A percentile compares a stretch with the other conserved stretches of the same genome.
These are phyloP conservation scores for Elmis aenea DNA, from an alignment of 2,888 invertebrate species.

Conservation along the genomic window DNA sequence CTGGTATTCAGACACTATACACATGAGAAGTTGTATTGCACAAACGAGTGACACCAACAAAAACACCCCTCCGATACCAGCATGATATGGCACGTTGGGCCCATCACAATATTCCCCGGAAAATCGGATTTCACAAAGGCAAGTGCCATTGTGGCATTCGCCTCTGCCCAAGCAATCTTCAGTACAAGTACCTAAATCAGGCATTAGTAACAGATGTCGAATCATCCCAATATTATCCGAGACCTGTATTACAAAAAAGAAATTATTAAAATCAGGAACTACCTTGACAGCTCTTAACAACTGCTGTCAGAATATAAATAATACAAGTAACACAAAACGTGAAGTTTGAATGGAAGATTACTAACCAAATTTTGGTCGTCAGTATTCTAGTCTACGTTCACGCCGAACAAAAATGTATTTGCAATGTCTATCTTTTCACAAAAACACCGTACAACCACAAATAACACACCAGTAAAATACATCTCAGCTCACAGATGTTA, in stretches of 20 bases:
- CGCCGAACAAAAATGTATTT: too few species aligned
- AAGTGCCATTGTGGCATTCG: conserved; percentile 87
- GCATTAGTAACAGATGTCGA: conserved; percentile 44
- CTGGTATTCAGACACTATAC: conserved; percentile 76
- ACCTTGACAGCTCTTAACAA: too few species aligned
- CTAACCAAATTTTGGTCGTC: too few species aligned
- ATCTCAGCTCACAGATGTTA: too few species aligned
- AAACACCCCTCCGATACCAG: conserved; percentile 69
- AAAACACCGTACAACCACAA: too few species aligned
- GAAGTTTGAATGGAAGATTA: too few species aligned
- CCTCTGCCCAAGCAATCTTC: conserved; percentile 84
- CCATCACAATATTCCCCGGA: conserved; percentile 78
- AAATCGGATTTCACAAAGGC: conserved; percentile 84
- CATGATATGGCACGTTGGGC: conserved; percentile 77
- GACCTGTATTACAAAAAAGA: conserved; percentile 5
- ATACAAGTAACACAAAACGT: too few species aligned
- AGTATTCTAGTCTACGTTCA: too few species aligned
- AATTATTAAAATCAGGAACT: too few species aligned
- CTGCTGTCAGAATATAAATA: too few species aligned
- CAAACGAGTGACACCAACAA: conserved; percentile 80
- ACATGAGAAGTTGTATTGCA: conserved; percentile 77
- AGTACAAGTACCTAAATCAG: conserved; percentile 54
- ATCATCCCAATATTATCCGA: conserved; percentile 34
- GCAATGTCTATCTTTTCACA: too few species aligned
- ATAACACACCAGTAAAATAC: too few species aligned